Percentiles rank a stretch among this genome's conserved stretches.
Evolutionary conservation across 1,140 invertebrate genomes (phyloP).

Genomic region (Polypedilum pembai): DNA sequence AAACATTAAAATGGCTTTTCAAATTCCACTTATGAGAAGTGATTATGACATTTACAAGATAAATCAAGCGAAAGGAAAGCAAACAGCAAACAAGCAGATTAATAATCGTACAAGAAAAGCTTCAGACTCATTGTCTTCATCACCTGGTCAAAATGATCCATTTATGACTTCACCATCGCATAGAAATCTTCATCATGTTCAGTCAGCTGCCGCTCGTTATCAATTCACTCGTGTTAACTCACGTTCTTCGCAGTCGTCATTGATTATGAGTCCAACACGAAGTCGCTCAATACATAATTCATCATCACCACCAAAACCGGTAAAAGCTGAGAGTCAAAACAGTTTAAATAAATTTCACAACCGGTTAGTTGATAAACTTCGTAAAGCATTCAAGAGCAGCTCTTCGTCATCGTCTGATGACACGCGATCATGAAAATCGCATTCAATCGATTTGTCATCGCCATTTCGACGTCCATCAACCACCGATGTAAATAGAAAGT

Average conservation of each 20-base stretch:
- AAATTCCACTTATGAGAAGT: slow-evolving; percentile 67
- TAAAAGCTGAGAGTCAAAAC: slow-evolving; percentile 44
- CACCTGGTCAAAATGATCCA: slow-evolving; percentile 51
- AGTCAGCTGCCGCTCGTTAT: slow-evolving; percentile 46
- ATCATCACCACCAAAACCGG: slow-evolving; percentile 44
- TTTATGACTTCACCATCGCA: slow-evolving; percentile 49
- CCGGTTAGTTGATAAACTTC: slow-evolving; percentile 55
- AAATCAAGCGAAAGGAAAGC: slow-evolving; percentile 51
- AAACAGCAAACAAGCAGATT: slow-evolving; percentile 48
- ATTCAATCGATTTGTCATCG: slow-evolving; percentile 14
- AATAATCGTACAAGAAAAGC: slow-evolving; percentile 48
- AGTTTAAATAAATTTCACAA: slow-evolving; percentile 63
- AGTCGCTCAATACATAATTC: slow-evolving; percentile 40
- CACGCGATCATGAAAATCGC: slow-evolving; percentile 15
- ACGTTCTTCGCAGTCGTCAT: slow-evolving; percentile 40
- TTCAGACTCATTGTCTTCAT: slow-evolving; percentile 56
- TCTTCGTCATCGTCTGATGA: neutral
- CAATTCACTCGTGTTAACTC: slow-evolving; percentile 50
- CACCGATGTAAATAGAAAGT: neutral
- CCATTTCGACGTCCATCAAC: slow-evolving; percentile 7
- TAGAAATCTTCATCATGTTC: slow-evolving; percentile 46
- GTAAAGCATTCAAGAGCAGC: slow-evolving; percentile 8
- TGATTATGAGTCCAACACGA: slow-evolving; percentile 44
- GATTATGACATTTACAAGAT: slow-evolving; percentile 67
- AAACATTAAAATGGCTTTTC: slow-evolving; percentile 55